Percentiles rank a stretch among this genome's conserved stretches.
These are phyloP conservation scores for Terrapene triunguis DNA, from an alignment of 2,113 vertebrate species.

Conservation along the genomic window DNA sequence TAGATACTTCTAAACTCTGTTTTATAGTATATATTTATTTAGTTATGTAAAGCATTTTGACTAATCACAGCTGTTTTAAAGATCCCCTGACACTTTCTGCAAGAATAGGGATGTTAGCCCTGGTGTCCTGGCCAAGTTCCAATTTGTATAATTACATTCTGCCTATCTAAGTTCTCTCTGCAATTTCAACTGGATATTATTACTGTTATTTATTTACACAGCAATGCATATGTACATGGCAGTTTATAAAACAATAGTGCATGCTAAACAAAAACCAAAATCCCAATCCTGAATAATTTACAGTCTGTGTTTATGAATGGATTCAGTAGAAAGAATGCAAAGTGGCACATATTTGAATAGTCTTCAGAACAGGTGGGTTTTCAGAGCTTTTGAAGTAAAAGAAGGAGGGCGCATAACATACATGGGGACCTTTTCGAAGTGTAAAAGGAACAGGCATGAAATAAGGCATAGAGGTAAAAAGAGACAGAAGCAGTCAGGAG, in stretches of 20 bases:
- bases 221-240: neutral
- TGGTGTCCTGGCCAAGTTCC: neutral
- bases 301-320: neutral
- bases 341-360: neutral
- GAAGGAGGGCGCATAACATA: neutral
- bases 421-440: neutral
- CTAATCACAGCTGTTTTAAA: neutral
- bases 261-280: constrained; percentile 28
- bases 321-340: neutral
- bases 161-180: constrained; percentile 11
- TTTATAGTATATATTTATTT: neutral
- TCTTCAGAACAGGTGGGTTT: neutral
- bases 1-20: neutral
- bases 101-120: neutral
- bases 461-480: neutral
- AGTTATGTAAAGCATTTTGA: constrained; percentile 5
- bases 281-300: neutral
- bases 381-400: neutral
- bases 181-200: constrained; percentile 43
- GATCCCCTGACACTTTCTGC: neutral
- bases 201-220: constrained; percentile 37
- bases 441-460: neutral
- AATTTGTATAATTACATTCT: constrained; percentile 17
- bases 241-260: constrained; percentile 23
- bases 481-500: neutral